phyloP scores from a whole-genome alignment of 2,797 vertebrate species.

The Aphelocoma californica region DNA sequence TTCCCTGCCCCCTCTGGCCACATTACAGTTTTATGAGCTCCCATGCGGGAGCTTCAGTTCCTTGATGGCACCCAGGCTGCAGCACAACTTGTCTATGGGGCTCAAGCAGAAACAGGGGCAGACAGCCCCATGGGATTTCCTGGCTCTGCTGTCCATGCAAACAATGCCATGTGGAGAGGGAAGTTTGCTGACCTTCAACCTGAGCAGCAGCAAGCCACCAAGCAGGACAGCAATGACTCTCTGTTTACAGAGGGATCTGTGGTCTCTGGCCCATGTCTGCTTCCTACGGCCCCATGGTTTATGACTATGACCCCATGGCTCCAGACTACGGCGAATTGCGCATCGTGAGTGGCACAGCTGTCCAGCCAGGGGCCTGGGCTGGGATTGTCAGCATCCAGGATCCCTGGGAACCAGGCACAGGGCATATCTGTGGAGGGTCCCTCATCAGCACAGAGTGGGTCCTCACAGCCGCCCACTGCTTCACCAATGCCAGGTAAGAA shows the following conservation, averaged over 20 bases:
- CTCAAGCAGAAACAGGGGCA: background rate
- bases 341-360: background rate
- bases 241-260: background rate
- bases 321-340: accelerated
- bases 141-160: background rate
- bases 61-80: background rate
- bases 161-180: background rate
- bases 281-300: background rate
- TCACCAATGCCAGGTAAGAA: background rate
- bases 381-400: conserved; percentile 44
- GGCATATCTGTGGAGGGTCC: conserved; percentile 40
- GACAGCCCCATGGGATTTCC: background rate
- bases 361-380: background rate
- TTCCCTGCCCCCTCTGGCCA: background rate
- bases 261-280: conserved; percentile 20
- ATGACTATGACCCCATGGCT: background rate
- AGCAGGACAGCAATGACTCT: background rate
- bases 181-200: background rate
- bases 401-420: background rate
- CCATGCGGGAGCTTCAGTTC: background rate
- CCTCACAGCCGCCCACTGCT: background rate
- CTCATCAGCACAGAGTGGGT: background rate
- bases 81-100: background rate
- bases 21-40: background rate
- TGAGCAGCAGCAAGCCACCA: background rate